phyloP scores from a whole-genome alignment of 2,797 vertebrate species.

The Melanotaenia boesemani region DNA sequence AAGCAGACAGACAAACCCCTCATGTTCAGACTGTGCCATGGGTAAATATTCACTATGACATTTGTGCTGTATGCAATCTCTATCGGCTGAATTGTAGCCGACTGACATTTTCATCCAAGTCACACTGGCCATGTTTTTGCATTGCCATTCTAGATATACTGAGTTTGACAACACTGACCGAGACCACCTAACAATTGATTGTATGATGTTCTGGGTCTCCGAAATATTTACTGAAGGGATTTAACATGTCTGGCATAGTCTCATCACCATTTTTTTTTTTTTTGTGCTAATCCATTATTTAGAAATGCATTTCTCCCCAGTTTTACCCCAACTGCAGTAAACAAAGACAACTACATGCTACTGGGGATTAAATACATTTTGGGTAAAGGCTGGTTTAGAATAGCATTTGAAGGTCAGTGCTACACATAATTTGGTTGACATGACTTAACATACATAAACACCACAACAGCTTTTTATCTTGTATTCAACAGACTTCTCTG shows the following conservation, averaged over 20 bases:
- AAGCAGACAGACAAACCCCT: constrained; percentile 72
- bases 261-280: neutral
- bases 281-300: constrained; percentile 9
- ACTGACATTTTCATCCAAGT: constrained; percentile 77
- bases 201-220: neutral
- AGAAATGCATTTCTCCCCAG: constrained; percentile 9
- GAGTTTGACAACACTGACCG: constrained; percentile 11
- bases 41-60: constrained; percentile 80
- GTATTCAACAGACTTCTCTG: neutral
- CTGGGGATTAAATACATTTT: neutral
- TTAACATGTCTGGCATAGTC: neutral
- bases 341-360: constrained; percentile 10
- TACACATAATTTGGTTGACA: constrained; percentile 15
- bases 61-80: constrained; percentile 74
- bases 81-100: constrained; percentile 59
- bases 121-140: constrained; percentile 54
- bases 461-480: constrained; percentile 7
- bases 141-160: constrained; percentile 50
- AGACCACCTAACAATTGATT: constrained; percentile 11
- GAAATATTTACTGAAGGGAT: constrained; percentile 7
- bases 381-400: neutral
- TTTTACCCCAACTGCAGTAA: constrained; percentile 8
- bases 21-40: constrained; percentile 67
- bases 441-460: constrained; percentile 15
- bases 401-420: constrained; percentile 7